A percentile compares a stretch with the other conserved stretches of the same genome.
Evolutionary conservation across 2,113 vertebrate species (phyloP).

Genomic region (Tricholaema leucomelas): DNA sequence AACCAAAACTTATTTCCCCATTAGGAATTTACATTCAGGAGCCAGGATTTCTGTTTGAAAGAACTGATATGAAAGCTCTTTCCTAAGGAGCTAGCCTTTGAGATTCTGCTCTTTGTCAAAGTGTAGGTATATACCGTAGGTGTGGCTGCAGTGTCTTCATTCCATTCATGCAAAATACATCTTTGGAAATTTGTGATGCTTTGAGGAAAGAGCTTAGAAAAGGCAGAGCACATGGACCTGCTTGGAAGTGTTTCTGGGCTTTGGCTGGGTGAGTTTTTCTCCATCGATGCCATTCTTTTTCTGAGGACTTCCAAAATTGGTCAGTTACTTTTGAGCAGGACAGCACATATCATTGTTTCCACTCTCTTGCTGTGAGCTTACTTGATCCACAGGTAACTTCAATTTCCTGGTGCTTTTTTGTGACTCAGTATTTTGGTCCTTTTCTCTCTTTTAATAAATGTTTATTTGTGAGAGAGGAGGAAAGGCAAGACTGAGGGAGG

Average conservation of each 20-base stretch:
- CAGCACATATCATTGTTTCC: background rate
- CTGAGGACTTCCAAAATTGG: background rate
- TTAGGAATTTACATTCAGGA: background rate
- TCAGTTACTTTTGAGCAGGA: background rate
- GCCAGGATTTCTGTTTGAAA: background rate
- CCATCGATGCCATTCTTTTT: background rate
- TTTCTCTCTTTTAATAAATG: background rate
- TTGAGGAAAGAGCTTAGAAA: background rate
- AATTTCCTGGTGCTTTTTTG: background rate
- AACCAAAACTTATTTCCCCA: too few relatives aligned
- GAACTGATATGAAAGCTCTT: background rate
- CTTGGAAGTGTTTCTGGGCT: background rate
- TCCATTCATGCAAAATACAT: background rate
- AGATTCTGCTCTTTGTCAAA: background rate
- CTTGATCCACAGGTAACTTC: background rate
- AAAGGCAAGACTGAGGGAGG: background rate
- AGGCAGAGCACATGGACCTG: background rate
- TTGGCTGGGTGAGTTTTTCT: background rate
- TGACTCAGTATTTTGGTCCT: background rate
- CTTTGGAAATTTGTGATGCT: background rate
- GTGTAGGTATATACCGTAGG: background rate
- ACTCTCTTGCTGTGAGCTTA: background rate
- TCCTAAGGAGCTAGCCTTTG: background rate
- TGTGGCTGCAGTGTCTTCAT: background rate
- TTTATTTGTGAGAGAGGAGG: background rate